These are phyloP conservation scores for Neodiprion pinetum DNA, from an alignment of 1,140 invertebrate species.

Conservation along the genomic window DNA sequence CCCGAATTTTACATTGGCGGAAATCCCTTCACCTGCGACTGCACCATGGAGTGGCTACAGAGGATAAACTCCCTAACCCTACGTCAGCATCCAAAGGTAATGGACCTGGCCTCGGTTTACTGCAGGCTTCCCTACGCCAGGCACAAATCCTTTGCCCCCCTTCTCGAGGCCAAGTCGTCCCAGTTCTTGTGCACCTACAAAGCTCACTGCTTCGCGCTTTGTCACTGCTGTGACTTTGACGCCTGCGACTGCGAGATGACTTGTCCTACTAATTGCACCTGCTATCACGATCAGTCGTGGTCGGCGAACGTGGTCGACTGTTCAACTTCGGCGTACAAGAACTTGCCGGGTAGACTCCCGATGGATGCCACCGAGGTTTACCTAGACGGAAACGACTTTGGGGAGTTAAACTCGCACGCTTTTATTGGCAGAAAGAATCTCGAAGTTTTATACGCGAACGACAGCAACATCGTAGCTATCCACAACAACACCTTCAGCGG, in stretches of 20 bases:
- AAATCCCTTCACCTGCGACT: slow-evolving; percentile 89
- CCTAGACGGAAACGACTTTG: slow-evolving; percentile 85
- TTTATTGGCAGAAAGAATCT: slow-evolving; percentile 89
- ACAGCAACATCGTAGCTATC: slow-evolving; percentile 79
- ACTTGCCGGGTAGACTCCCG: slow-evolving; percentile 79
- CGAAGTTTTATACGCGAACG: slow-evolving; percentile 81
- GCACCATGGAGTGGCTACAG: slow-evolving; percentile 87
- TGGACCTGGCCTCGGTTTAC: slow-evolving; percentile 83
- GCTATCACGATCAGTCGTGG: slow-evolving; percentile 87
- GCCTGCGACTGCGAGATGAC: slow-evolving; percentile 87
- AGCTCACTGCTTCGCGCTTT: slow-evolving; percentile 80
- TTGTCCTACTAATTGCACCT: slow-evolving; percentile 85
- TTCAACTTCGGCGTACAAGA: slow-evolving; percentile 74
- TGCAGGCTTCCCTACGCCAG: slow-evolving; percentile 82
- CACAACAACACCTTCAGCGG: slow-evolving; percentile 87
- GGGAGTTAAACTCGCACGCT: slow-evolving; percentile 80
- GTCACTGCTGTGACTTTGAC: slow-evolving; percentile 87
- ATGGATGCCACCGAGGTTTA: slow-evolving; percentile 92
- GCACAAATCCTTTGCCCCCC: slow-evolving; percentile 72
- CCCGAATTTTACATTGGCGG: slow-evolving; percentile 87
- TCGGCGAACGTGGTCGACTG: slow-evolving; percentile 91
- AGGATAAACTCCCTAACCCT: slow-evolving; percentile 76
- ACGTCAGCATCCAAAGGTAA: slow-evolving; percentile 79
- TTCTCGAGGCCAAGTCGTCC: slow-evolving; percentile 73
- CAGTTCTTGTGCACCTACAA: slow-evolving; percentile 86